Evolutionary conservation across 1,140 invertebrate species (phyloP), one percentile per base, ranked within the genome.

Genomic region (Eriosoma lanigerum): DNA sequence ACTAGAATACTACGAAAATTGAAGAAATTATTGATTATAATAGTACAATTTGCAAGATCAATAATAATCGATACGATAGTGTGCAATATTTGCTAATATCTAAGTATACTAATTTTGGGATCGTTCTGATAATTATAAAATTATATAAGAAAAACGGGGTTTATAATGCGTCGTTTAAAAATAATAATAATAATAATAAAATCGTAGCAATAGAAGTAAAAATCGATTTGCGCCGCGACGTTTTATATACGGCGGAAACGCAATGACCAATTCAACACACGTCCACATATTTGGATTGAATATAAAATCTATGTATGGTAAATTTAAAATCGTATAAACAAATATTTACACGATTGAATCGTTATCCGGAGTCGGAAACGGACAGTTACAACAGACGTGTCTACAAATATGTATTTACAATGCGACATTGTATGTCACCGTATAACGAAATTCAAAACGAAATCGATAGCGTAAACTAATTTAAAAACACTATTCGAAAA

Each of bases 261-360:
- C 44, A 5, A 46, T 12, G 15, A 26, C 66, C 38, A 38, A 68
- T 24, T 68, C 66, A 26, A 24, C 66, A 26, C 66, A 68, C 66
- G 66, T 68, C 21, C 66, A 44, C 66, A 12, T 68, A 68, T 68
- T 68, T 68, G 66, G 66, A 68, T 68, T 68, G 44, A 68, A 68
- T 68, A 48, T 68, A n/a, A 68, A 68, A 68, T 48, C 66, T 68
- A 48, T 68, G n/a, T 68, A 68, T 68, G 66, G 66, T 68, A 68
- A 68, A 68, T 68, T 68, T n/a, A 48, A 68, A 68, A 68, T 48
- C 21, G 44, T 68, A 68, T 29, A 38, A 29, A 38, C 62, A 6
- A 46, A 48, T 48, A 68, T 68, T 24, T 68, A 24, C 66, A 68
- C 66, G 66, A 68, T 68, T 68, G 66, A 68, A 68, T 68, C 66